These are phyloP conservation scores for Stenodera caucasica DNA, from an alignment of 2,888 invertebrate genomes.

Conservation along the genomic window DNA sequence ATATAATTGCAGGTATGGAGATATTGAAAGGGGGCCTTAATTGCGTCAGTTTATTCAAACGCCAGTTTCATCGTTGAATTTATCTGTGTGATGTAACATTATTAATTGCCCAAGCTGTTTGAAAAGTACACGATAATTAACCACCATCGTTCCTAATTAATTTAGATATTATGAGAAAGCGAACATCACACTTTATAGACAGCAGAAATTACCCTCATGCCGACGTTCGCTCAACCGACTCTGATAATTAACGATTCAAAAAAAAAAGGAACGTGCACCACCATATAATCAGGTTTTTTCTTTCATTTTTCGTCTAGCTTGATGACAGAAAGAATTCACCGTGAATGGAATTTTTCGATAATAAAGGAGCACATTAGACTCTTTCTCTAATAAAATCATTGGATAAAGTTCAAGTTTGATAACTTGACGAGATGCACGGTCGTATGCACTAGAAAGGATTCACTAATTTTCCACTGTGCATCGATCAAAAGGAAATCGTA, in stretches of 20 bases:
- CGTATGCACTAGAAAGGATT: conserved; percentile 13
- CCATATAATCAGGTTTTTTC: background rate
- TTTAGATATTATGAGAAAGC: no score
- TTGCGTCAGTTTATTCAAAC: no score
- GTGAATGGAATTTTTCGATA: background rate
- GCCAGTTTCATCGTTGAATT: no score
- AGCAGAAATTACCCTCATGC: no score
- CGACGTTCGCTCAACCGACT: no score
- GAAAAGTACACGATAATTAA: no score
- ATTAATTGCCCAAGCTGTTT: no score
- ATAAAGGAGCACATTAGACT: background rate
- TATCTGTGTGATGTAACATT: no score
- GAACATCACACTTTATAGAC: no score
- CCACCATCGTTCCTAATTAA: conserved; percentile 24
- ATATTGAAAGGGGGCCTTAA: no score
- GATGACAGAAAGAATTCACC: background rate
- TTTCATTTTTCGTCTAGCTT: background rate
- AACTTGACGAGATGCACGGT: background rate
- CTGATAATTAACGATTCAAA: background rate
- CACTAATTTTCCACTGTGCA: conserved; percentile 19
- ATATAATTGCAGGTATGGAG: conserved; percentile 13
- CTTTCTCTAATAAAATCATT: background rate
- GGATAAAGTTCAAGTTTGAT: background rate
- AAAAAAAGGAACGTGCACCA: background rate
- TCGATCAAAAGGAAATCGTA: conserved; percentile 22